Evolutionary conservation across 2,888 invertebrate genomes (phyloP).

Genomic region (Abrostola triplasia): DNA sequence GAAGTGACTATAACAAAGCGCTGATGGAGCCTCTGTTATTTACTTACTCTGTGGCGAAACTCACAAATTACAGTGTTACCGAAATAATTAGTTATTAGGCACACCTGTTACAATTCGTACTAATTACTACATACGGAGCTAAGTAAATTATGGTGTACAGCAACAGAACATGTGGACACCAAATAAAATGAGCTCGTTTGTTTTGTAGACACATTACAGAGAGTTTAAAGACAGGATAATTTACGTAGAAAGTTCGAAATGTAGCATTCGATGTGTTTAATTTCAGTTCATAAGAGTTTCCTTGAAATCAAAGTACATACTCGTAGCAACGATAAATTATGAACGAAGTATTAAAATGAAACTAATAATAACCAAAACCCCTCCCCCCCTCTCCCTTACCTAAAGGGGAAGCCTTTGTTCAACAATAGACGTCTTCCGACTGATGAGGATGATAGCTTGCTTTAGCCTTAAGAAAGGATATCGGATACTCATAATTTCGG

Average conservation of each 20-base stretch:
- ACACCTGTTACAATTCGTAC: conserved; percentile 3
- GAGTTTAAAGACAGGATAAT: background rate
- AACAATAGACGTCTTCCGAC: too few relatives aligned
- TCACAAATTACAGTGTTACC: conserved; percentile 11
- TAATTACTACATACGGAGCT: conserved; percentile 2
- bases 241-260: background rate
- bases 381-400: too few relatives aligned
- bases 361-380: too few relatives aligned
- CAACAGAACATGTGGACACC: background rate
- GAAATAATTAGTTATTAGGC: conserved; percentile 17
- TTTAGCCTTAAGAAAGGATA: too few relatives aligned
- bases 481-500: too few relatives aligned
- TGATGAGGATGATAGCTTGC: too few relatives aligned
- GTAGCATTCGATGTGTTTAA: background rate
- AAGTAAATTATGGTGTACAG: background rate
- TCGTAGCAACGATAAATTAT: too few relatives aligned
- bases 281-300: background rate
- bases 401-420: too few relatives aligned
- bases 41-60: background rate
- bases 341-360: too few relatives aligned
- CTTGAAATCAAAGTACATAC: background rate
- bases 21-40: background rate
- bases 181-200: background rate
- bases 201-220: background rate
- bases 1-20: background rate